These are phyloP conservation scores for Tiphia femorata DNA, from an alignment of 2,888 invertebrate species.

Conservation along the genomic window DNA sequence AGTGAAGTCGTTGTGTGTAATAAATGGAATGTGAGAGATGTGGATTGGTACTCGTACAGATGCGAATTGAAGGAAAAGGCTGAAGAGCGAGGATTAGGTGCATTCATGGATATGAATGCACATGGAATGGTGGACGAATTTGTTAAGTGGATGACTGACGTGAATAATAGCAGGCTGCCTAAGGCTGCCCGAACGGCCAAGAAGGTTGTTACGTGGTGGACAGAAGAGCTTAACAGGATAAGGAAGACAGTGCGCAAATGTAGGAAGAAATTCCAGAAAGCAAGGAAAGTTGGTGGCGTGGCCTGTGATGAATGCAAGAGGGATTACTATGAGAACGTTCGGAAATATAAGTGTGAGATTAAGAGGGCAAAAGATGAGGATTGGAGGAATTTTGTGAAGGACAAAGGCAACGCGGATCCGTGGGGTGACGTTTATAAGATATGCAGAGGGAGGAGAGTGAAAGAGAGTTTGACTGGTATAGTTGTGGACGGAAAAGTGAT, in stretches of 20 bases:
- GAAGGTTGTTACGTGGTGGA: conserved; percentile 4
- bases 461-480: not conserved
- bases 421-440: conserved; percentile 4
- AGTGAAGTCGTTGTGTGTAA: not conserved
- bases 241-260: not conserved
- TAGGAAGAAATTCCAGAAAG: not conserved
- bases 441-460: not conserved
- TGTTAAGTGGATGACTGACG: not conserved
- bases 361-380: not conserved
- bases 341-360: not conserved
- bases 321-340: not conserved
- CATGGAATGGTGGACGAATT: not conserved
- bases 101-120: not conserved
- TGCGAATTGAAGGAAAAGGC: not conserved
- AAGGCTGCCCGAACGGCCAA: not conserved
- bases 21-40: not conserved
- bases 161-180: not conserved
- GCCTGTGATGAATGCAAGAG: not conserved
- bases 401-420: conserved; percentile 1
- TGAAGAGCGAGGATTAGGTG: not conserved
- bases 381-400: conserved; percentile 2
- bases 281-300: not conserved
- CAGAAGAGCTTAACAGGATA: not conserved
- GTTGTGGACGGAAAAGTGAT: not conserved
- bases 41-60: not conserved